Base-by-base conservation (phyloP, 92 coral and sea anemone species). In the Hydrozoanthus gracilis region DNA sequence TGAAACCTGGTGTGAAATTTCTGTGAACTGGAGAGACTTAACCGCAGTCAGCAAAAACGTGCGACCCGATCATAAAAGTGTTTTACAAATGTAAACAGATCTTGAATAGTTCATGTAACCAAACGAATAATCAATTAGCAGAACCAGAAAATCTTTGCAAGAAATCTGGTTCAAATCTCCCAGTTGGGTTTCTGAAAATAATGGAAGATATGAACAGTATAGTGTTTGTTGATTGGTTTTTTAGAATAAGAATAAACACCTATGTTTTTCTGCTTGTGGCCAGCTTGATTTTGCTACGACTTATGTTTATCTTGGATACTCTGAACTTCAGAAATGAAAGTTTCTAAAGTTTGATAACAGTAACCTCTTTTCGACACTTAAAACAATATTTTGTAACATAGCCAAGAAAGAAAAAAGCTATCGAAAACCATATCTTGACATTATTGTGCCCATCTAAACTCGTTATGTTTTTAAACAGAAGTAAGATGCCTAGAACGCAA, bases 11-110 rank as follows among this genome's bases (percentile, higher is more conserved):
- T 64, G 73, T 20, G 73, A n/a, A 79, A 47, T 79, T 66, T 47
- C 6, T 46, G 56, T 64, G 84, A 47, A 47, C 73, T 47, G 45
- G 35, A 64, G 47, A 79, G 55, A 16, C 51, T 61, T 46, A 62
- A 48, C 84, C 73, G 12, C 52, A 61, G 17, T 49, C 4, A 73
- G 65, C 77, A 16, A 73, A 74, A 82, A 88, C 92, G 89, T 85
- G 91, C 86, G 70, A 73, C 52, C 51, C 78, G 82, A 61, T 88
- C 79, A 79, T 74, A 52, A 51, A 52, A 16, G 77, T 62, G 85
- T 86, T 91, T 91, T 75, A 56, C 17, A n/a, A 79, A 48, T 46
- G 94, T 88, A 88, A 91, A 91, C 90, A 91, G 74, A 44, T 68
- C 60, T 72, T 79, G 73, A 79, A 79, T 65, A 11, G 54, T 7